Base-by-base conservation (phyloP, 2,888 invertebrate species). In the Nomada goodeniana region DNA sequence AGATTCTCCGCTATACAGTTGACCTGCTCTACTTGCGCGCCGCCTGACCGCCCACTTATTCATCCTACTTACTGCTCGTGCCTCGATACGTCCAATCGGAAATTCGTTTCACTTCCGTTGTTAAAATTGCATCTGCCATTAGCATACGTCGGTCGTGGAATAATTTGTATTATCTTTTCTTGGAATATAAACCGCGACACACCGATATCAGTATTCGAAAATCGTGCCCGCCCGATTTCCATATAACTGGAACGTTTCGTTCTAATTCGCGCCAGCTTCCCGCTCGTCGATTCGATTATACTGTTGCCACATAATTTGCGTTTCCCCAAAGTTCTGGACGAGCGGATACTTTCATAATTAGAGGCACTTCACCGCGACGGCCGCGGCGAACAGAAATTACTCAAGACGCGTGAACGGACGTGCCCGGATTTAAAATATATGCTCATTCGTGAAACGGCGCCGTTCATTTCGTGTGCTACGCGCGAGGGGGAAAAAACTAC, bases 271-370 rank as follows among this genome's bases (percentile, higher is more conserved):
- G 7, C 13, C 53, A 23, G 26, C 11, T 64, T 73, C 63, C 63
- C 11, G 59, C 13, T 60, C 59, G 5, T 15, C 71, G 63, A 64
- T 57, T 76, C 29, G 47, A 57, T 73, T 73, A n/a, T 47, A 23
- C 47, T 1, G 15, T 18, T 18, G n/a, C n/a, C 11, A n/a, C 55
- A 50, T 20, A 42, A 42, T 50, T 47, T 5, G 15, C 44, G 47
- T 1, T 23, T 13, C 44, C 11, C 11, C 23, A 23, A 36, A 2
- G 36, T 15, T 9, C 64, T 36, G 26, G 55, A 55, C 72, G 29
- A 55, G 64, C 11, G 55, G 64, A 73, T 65, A 73, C 65, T 65
- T 73, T 44, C 65, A 29, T 65, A 64, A 73, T 73, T 73, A 65
- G 65, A 65, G 65, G 72, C 72, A 73, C 72, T 65, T 65, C 53